Evolutionary conservation across 1,140 invertebrate species (phyloP), one percentile per base, ranked within the genome.

Genomic region (Thaumatotibia leucotreta): DNA sequence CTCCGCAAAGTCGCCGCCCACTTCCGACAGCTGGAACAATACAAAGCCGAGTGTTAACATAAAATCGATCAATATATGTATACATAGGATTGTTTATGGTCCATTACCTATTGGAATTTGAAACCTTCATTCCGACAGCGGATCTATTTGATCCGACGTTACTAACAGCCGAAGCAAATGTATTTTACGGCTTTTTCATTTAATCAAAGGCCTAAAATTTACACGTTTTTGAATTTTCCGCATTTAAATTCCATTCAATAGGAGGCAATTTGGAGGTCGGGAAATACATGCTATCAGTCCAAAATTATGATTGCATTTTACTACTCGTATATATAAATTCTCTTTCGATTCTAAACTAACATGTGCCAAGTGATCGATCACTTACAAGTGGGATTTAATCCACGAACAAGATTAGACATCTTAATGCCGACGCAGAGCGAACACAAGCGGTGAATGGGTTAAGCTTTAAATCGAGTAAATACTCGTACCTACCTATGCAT

Each of bases 1-100:
- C 80, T 98, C 97, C 2, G 96, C 95, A 65, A 98, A 92, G 84
- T 99, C 98, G 31, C 96, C 96, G 33, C 96, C 96, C 87, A 98
- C 94, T 88, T 98, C 97, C 75, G 96, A 96, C 82, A 98, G 88
- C 97, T 98, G 90, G 29, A 92, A 92, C 79, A 67, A 78, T 75
- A 69, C 65, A 45, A 17, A 45, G 1, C 11, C n/a, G 14, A 35
- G 11, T 2, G 11, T 35, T 39, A 39, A 11, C 32, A 33, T 11
- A n/a, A 14, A 14, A 39, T 39, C n/a, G 35, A 14, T 39, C 35
- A n/a, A 39, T 4, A 0, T 39, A 39, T 14, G 4, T 39, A 39
- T 39, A 14, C 35, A 0, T 14, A 4, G 1, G 0, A 1, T 39
- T 14, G 2, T n/a, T 17, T n/a, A 39, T 14, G 4, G 14, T 39